Evolutionary conservation across 2,797 vertebrate genomes (phyloP).

Genomic region (Numenius phaeopus): DNA sequence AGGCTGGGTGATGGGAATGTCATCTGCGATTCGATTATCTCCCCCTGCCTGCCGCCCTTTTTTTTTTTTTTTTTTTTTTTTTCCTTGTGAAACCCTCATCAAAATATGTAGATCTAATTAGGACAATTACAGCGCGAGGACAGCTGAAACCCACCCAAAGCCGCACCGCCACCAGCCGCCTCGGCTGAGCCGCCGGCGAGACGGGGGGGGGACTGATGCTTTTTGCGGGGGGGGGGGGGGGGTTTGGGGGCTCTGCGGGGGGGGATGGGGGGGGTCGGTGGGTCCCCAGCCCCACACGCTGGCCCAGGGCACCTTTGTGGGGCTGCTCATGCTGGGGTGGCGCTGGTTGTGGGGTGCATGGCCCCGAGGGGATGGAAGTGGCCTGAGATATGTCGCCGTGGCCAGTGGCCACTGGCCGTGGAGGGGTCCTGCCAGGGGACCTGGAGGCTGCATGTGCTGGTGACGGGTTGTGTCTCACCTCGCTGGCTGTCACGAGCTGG

Average conservation of each 20-base stretch:
- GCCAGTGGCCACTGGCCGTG: accelerated
- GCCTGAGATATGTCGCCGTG: neutral
- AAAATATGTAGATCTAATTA: slow-evolving; percentile 81
- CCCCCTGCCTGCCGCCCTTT: neutral
- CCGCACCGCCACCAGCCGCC: accelerated
- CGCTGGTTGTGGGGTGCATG: accelerated
- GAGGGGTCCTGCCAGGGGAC: no score
- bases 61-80: neutral
- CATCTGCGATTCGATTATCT: slow-evolving; percentile 79
- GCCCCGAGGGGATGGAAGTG: neutral
- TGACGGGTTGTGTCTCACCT: accelerated
- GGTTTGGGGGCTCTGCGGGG: neutral
- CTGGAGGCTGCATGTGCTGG: accelerated
- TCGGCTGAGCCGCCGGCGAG: accelerated
- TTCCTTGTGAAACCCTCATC: slow-evolving; percentile 79
- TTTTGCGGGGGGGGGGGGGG: neutral
- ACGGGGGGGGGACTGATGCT: accelerated
- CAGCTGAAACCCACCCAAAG: slow-evolving; percentile 16
- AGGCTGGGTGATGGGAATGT: slow-evolving; percentile 78
- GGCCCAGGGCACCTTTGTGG: neutral
- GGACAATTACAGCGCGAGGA: slow-evolving; percentile 77
- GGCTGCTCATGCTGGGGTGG: accelerated
- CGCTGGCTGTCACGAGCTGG: accelerated
- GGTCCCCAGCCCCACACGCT: accelerated
- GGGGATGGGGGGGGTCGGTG: accelerated